Evolutionary conservation across 2,113 vertebrate species (phyloP), one percentile per base, ranked within the genome.

Genomic region (Dryoscopus gambensis): DNA sequence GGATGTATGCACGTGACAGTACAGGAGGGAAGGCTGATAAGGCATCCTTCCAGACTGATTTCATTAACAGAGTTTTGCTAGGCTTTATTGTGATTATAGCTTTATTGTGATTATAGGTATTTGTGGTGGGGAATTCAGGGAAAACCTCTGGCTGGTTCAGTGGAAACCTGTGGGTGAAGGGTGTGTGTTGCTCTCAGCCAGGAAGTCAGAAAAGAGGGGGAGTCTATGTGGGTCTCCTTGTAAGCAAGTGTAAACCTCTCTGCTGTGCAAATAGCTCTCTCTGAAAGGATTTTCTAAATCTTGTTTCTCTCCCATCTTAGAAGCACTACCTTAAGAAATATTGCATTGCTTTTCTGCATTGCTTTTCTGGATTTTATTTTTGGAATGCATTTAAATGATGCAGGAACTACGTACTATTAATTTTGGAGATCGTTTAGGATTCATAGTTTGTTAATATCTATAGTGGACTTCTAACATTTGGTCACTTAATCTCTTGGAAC

Each of bases 1-100:
- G 57, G 27, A 2, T 60, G 18, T 25, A 4, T 39, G 28, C 67
- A 30, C 0, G 0, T 87, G 59, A 11, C 21, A 3, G 60, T 25
- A 20, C 11, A 35, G 33, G 16, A 64, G 11, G 30, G 33, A 44
- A 44, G 27, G 60, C 35, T 52, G 39, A 4, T 19, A 19, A 47
- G 39, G 56, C 69, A 27, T 80, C 25, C 47, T 80, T 68, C 31
- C 65, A 70, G 40, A 5, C 25, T 57, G 22, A 37, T 79, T 49
- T 76, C 5, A 25, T 62, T 30, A 42, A 18, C 13, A 28, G 40
- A 31, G 9, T 53, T 69, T 69, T 80, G 28, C n/a, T 69, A 27
- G 46, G 14, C 21, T 83, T 87, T 76, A 33, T 6, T 80, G 25
- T 62, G 67, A 42, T 60, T 37, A 56, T 53, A 93, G 62, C 16